Evolutionary conservation across 2,888 invertebrate species (phyloP), one percentile per base, ranked within the genome.

Genomic region (Epistrophe grossulariae): DNA sequence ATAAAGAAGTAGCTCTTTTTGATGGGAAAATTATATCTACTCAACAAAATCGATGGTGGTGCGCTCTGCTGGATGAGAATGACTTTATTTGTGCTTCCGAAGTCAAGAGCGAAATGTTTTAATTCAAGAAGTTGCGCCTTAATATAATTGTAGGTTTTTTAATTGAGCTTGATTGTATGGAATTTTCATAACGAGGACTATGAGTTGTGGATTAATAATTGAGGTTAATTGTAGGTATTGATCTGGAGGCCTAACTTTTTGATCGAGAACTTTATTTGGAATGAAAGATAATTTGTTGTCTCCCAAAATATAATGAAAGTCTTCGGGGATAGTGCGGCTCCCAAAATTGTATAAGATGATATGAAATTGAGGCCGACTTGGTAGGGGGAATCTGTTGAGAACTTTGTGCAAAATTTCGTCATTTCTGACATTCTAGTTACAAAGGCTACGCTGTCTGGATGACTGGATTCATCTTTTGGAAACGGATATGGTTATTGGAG

Each of bases 11-110:
- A 48, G 57, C 70, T 19, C 50, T 35, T 72, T 72, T 15, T 83
- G 82, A 68, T 76, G 87, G 74, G 79, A 76, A 87, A 87, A 87
- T 87, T 76, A 76, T 70, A 55, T 28, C 55, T 35, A 70, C n/a
- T 55, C 55, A 24, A 52, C 9, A 35, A n/a, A 48, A 19, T 31
- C n/a, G 59, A 48, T 50, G n/a, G 55, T 62, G 71, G 74, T 73
- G 81, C 62, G 24, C 24, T 55, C 72, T 43, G 24, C 10, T 28
- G 17, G 59, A 7, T 60, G 19, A 66, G 79, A 76, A 87, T 83
- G 83, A 66, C 83, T 87, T 83, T 72, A 87, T 87, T 83, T 72
- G 71, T 17, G 28, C 31, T 35, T 15, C 81, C 40, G 74, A 72
- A 77, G 64, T 71, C 19, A 43, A 9, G 40, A 62, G 19, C 35